Evolutionary conservation across 2,797 vertebrate species (phyloP).

Genomic region (Pangasius mekongensis): DNA sequence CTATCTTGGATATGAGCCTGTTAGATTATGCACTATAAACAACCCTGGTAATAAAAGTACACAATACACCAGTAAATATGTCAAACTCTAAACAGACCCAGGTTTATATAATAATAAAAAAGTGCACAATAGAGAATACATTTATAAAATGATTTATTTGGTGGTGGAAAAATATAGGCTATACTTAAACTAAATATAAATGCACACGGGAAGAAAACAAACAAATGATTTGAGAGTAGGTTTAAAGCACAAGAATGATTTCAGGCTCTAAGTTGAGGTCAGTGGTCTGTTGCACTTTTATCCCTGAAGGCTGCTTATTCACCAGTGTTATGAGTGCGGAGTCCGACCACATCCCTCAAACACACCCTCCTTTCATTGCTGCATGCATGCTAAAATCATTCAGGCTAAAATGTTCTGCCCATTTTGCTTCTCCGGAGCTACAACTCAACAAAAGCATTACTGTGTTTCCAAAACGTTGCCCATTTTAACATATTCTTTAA

Average conservation of each 20-base stretch:
- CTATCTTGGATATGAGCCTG: not conserved
- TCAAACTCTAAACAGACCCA: not conserved
- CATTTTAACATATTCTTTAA: not conserved
- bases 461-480: constrained; percentile 12
- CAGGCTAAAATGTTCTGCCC: constrained; percentile 29
- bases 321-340: constrained; percentile 22
- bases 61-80: constrained; percentile 17
- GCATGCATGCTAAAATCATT: constrained; percentile 24
- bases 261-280: constrained; percentile 29
- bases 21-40: constrained; percentile 10
- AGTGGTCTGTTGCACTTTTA: constrained; percentile 40
- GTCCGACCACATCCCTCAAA: constrained; percentile 36
- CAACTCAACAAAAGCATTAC: constrained; percentile 33
- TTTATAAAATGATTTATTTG: constrained; percentile 6
- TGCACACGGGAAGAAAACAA: constrained; percentile 26
- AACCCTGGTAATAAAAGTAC: not conserved
- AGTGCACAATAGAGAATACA: not conserved
- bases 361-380: constrained; percentile 45
- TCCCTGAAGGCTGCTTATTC: constrained; percentile 39
- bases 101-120: constrained; percentile 10
- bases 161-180: not conserved
- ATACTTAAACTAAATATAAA: constrained; percentile 37
- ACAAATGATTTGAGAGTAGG: constrained; percentile 40
- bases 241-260: constrained; percentile 40
- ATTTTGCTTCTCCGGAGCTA: constrained; percentile 15